A percentile compares a stretch with the other conserved stretches of the same genome.
Evolutionary conservation across 2,888 invertebrate genomes (phyloP).

Genomic region (Anoncus sp.): DNA sequence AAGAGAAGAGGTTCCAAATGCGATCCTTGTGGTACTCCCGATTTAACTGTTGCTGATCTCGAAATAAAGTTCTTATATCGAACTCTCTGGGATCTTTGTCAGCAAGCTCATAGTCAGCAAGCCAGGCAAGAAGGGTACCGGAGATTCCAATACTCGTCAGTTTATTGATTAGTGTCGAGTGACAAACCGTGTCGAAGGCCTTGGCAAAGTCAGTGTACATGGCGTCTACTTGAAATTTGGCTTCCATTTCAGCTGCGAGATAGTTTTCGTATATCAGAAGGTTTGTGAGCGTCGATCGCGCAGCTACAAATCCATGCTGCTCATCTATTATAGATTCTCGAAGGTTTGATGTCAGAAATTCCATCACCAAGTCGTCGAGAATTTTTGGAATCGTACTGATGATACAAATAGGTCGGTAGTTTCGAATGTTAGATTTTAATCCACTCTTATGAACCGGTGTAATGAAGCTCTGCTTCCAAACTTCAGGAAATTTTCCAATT

Average conservation of each 20-base stretch:
- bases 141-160: no score
- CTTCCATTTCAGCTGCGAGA: no score
- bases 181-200: no score
- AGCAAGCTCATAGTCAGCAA: background rate
- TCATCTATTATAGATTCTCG: no score
- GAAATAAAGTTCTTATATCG: background rate
- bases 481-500: conserved; percentile 24
- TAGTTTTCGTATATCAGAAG: no score
- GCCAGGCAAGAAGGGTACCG: background rate
- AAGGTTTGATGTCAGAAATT: no score
- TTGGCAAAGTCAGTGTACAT: no score
- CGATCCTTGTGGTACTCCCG: background rate
- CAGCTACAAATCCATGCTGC: no score
- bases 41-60: background rate
- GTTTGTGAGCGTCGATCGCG: no score
- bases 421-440: conserved; percentile 22
- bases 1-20: conserved; percentile 5
- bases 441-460: conserved; percentile 46
- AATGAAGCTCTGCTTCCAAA: conserved; percentile 44
- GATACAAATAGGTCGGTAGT: conserved; percentile 54
- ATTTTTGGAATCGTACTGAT: conserved; percentile 16
- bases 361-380: background rate
- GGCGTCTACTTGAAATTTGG: no score
- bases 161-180: no score
- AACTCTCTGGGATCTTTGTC: background rate